These are phyloP conservation scores for Pyrrhosoma nymphula DNA, from an alignment of 2,888 invertebrate genomes.

Conservation along the genomic window DNA sequence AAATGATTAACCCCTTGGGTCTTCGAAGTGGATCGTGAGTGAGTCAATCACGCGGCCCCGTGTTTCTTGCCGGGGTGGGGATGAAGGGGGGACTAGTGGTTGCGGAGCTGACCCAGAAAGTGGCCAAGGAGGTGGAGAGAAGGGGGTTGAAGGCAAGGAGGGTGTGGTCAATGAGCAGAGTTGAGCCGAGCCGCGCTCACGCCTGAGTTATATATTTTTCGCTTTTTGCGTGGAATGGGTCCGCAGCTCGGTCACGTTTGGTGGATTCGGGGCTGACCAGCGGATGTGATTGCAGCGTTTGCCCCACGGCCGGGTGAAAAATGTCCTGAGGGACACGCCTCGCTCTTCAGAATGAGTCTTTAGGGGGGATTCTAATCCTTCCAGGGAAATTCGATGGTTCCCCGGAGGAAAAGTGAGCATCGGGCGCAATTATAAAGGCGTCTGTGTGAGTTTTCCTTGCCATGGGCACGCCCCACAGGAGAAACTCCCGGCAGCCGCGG, in stretches of 20 bases:
- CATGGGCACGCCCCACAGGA: not conserved
- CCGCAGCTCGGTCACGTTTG: conserved; percentile 10
- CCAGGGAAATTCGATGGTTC: not conserved
- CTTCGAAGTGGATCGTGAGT: conserved; percentile 49
- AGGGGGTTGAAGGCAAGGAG: not conserved
- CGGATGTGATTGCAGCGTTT: conserved; percentile 20
- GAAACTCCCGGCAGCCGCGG: not conserved
- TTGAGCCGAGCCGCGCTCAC: not conserved
- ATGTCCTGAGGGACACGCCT: not conserved
- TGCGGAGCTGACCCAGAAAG: conserved; percentile 52
- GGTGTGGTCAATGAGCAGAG: conserved; percentile 44
- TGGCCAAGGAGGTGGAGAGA: not conserved
- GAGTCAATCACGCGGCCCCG: conserved; percentile 25
- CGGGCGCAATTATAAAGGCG: not conserved
- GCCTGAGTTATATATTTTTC: not conserved
- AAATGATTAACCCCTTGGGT: conserved; percentile 43
- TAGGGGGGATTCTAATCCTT: not conserved
- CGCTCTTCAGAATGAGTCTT: not conserved
- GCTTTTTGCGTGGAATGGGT: not conserved
- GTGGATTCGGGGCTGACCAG: conserved; percentile 8
- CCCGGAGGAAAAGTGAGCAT: not conserved
- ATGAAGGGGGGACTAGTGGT: not conserved
- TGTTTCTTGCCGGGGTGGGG: not conserved
- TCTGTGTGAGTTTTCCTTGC: not conserved
- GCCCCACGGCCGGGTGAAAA: not conserved